These are phyloP conservation scores for Knipowitschia caucasica DNA, from an alignment of 2,797 vertebrate species.

Conservation along the genomic window DNA sequence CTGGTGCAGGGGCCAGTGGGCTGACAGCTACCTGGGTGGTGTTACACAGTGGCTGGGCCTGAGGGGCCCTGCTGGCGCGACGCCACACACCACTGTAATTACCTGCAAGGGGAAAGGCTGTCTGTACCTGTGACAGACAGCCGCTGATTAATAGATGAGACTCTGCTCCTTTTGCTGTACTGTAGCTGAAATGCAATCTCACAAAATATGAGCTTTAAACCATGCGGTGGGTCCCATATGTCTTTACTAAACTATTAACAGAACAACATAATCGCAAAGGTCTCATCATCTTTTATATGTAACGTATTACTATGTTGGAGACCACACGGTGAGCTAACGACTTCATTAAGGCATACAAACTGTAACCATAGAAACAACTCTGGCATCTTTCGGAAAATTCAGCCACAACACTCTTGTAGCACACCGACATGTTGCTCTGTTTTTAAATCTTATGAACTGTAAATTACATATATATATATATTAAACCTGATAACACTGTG, in stretches of 20 bases:
- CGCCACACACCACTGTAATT: constrained; percentile 70
- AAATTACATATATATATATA: no score
- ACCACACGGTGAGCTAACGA: background rate
- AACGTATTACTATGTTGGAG: background rate
- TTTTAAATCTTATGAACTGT: no score
- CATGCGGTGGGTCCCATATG: constrained; percentile 2
- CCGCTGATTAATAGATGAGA: constrained; percentile 67
- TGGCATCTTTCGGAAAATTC: no score
- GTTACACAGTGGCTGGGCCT: constrained; percentile 55
- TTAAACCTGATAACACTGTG: background rate
- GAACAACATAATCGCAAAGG: background rate
- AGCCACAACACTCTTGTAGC: no score
- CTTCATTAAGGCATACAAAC: background rate
- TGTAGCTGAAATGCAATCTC: background rate
- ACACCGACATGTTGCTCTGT: no score
- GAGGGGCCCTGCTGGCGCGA: constrained; percentile 62
- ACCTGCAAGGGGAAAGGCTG: constrained; percentile 51
- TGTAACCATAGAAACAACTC: background rate
- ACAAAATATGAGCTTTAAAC: constrained; percentile 5
- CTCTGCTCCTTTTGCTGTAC: constrained; percentile 27
- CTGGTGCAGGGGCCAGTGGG: constrained; percentile 45
- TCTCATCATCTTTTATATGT: background rate
- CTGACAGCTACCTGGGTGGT: constrained; percentile 73
- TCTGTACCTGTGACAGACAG: constrained; percentile 69
- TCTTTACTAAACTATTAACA: background rate